Percentiles rank a stretch among this genome's conserved stretches.
These are phyloP conservation scores for Pavo muticus DNA, from an alignment of 2,113 vertebrate genomes.

Conservation along the genomic window DNA sequence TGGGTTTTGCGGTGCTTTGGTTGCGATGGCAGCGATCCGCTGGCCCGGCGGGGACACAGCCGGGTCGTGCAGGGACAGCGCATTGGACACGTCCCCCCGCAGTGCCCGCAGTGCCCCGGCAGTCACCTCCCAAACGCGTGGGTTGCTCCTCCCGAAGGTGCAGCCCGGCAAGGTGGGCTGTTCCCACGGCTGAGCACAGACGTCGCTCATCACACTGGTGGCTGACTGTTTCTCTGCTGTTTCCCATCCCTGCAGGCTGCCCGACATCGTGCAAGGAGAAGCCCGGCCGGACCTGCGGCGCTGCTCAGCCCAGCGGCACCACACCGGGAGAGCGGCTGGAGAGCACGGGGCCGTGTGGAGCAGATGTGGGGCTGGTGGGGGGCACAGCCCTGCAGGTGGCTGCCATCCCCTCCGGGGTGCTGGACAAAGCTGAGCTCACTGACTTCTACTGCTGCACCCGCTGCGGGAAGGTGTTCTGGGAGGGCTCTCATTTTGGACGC, in stretches of 20 bases:
- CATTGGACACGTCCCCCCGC: accelerated
- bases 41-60: accelerated
- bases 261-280: not conserved
- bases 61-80: accelerated
- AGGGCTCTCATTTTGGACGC: conserved; percentile 85
- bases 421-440: conserved; percentile 64
- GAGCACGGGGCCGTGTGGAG: conserved; percentile 13
- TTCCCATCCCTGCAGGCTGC: not conserved
- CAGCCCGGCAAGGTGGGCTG: accelerated
- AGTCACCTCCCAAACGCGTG: not conserved
- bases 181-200: not conserved
- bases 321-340: conserved; percentile 63
- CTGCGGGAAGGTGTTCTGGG: conserved; percentile 93
- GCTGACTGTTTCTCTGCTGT: not conserved
- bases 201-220: accelerated
- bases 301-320: not conserved
- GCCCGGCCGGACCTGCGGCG: accelerated
- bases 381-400: conserved; percentile 76
- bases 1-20: accelerated
- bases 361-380: not conserved
- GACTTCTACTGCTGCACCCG: conserved; percentile 84
- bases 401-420: conserved; percentile 74
- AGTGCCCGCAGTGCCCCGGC: accelerated
- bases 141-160: not conserved
- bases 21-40: accelerated